Conservation (phyloP, 2,797 vertebrate genomes). For the Haliaeetus vocifer region DNA sequence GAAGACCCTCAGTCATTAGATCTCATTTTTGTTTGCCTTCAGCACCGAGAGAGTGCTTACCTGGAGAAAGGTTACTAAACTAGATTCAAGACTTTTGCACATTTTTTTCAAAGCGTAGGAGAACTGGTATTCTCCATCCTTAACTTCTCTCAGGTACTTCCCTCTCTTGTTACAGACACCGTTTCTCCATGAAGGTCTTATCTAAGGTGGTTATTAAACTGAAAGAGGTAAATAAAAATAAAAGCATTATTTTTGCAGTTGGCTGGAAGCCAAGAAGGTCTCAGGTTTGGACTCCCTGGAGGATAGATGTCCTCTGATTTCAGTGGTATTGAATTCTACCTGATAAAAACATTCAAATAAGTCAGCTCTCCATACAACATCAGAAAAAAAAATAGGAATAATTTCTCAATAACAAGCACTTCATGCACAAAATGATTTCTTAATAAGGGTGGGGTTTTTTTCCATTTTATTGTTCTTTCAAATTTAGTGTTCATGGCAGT, state of each 20-base stretch:
- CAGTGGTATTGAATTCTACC: not conserved
- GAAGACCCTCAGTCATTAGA: not conserved
- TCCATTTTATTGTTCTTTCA: not conserved
- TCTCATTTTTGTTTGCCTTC: not conserved
- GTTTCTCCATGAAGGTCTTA: not conserved
- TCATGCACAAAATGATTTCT: not conserved
- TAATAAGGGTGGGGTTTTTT: accelerated
- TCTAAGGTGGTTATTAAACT: not conserved
- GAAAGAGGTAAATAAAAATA: not conserved
- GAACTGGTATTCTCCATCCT: not conserved
- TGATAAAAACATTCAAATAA: not conserved
- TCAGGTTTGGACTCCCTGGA: not conserved
- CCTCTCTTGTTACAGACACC: not conserved
- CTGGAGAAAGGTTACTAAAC: not conserved
- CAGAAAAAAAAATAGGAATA: not conserved
- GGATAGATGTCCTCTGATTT: not conserved
- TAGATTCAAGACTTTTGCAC: not conserved
- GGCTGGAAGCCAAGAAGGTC: not conserved
- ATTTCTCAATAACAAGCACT: not conserved
- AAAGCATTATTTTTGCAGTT: not conserved
- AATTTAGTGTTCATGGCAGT: not conserved
- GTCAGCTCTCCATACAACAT: not conserved
- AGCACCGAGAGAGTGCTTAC: not conserved
- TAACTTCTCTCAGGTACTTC: not conserved
- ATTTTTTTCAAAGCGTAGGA: not conserved